Evolutionary conservation across 2,797 vertebrate species (phyloP).

Genomic region (Liparis tanakae): DNA sequence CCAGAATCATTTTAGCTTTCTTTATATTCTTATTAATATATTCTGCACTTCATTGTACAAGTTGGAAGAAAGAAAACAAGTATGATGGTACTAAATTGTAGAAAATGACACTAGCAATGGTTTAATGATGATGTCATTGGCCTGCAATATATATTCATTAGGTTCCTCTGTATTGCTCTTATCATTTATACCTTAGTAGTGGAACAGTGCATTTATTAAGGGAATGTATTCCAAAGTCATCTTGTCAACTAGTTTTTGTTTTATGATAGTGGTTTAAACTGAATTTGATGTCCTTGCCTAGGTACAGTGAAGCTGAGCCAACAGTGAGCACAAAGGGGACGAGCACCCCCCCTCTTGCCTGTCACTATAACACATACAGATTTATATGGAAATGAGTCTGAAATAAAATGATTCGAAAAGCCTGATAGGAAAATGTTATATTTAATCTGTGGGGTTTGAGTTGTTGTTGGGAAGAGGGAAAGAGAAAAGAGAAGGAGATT

Average conservation of each 20-base stretch:
- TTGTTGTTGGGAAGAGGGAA: constrained; percentile 7
- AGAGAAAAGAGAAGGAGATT: constrained; percentile 22
- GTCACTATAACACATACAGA: constrained; percentile 45
- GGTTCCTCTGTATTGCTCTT: constrained; percentile 10
- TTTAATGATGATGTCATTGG: constrained; percentile 18
- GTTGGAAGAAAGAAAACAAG: neutral
- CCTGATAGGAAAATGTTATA: constrained; percentile 48
- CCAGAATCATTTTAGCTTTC: constrained; percentile 6
- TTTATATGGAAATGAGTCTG: constrained; percentile 55
- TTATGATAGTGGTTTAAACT: constrained; percentile 33
- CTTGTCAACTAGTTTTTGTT: constrained; percentile 42
- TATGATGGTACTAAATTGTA: constrained; percentile 24
- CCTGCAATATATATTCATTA: constrained; percentile 25
- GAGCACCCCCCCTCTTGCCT: neutral
- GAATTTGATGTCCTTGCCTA: constrained; percentile 43
- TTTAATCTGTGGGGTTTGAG: constrained; percentile 47
- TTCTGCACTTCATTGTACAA: constrained; percentile 25
- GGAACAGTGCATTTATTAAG: constrained; percentile 30
- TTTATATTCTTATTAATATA: constrained; percentile 43
- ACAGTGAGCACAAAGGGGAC: constrained; percentile 35
- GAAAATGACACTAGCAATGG: constrained; percentile 19
- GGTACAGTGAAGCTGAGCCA: constrained; percentile 30
- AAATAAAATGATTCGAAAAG: constrained; percentile 51
- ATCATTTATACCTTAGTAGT: constrained; percentile 19
- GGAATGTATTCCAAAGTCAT: constrained; percentile 35